These are phyloP conservation scores for Argya squamiceps DNA, from an alignment of 2,797 vertebrate species.

Conservation along the genomic window DNA sequence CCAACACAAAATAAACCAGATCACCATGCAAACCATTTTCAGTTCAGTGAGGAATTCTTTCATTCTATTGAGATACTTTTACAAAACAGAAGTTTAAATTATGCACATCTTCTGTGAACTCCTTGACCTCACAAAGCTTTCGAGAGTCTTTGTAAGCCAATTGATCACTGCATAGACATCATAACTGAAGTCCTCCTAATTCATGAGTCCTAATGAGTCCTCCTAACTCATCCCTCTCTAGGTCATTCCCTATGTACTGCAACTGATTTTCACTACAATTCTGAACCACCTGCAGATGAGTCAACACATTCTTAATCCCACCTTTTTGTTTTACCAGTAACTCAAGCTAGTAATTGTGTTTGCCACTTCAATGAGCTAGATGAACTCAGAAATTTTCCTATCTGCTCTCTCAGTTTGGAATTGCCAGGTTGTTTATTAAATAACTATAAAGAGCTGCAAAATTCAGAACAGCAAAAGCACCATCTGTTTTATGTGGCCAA, in stretches of 20 bases:
- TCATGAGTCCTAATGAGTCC: too few relatives aligned
- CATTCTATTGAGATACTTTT: background rate
- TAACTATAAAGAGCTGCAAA: background rate
- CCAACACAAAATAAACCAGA: background rate
- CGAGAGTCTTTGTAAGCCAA: background rate
- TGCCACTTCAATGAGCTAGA: background rate
- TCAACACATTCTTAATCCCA: background rate
- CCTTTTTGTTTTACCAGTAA: background rate
- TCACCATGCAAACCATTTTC: background rate
- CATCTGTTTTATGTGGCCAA: background rate
- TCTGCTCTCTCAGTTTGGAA: background rate
- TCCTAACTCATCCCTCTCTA: background rate
- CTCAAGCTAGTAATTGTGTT: background rate
- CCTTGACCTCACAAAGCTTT: background rate
- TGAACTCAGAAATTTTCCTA: background rate
- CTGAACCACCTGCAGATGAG: background rate
- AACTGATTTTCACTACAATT: background rate
- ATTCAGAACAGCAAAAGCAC: background rate
- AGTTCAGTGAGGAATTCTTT: background rate
- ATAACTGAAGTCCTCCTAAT: background rate
- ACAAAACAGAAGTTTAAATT: background rate
- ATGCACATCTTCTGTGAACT: background rate
- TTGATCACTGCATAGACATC: accelerated
- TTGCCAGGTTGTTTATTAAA: background rate
- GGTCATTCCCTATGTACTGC: background rate